Base-by-base conservation (phyloP, 1,140 invertebrate species). In the Formica selysi region DNA sequence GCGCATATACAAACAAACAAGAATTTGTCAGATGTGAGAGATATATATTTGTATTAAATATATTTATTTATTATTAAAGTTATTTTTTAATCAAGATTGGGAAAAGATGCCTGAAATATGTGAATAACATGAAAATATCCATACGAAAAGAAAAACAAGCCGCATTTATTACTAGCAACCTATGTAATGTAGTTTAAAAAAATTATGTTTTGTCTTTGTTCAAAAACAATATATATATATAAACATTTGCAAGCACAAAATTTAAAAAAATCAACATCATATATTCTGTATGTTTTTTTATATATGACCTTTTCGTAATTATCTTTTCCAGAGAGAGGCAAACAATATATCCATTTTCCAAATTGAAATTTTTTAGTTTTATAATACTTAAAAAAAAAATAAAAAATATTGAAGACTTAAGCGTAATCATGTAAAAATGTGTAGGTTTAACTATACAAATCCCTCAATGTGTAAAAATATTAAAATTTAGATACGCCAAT, bases 241-340 rank as follows among this genome's bases (percentile, higher is more conserved):
- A 44, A 61, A 73, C 38, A n/a, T 8, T 48, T 38, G 54, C 22
- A 1, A 81, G 13, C 11, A 36, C 3, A 5, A 19, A 61, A 83
- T 67, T 83, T 61, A 1, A 61, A 73, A 61, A 83, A 74, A 7
- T 11, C 8, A n/a, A 81, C n/a, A 59, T 71, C 38, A 61, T 29
- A 8, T 13, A 61, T 74, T 41, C 7, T 59, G 22, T 11, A 22
- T 16, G 22, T 29, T 38, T 80, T 59, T 74, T 32, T n/a, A 16
- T 11, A 61, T 10, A 36, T 83, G 19, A 22, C 38, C 8, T 44
- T 83, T 59, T 74, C 11, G 6, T 44, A 54, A 83, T 83, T 61
- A 73, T 61, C 29, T 13, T 26, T 16, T 5, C 8, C 16, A 13
- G 48, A 26, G 19, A 13, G 65, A 26, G 26, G 2, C 22, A 38